Evolutionary conservation across 2,797 vertebrate species (phyloP), one percentile per base, ranked within the genome.

Genomic region (Chanos chanos): DNA sequence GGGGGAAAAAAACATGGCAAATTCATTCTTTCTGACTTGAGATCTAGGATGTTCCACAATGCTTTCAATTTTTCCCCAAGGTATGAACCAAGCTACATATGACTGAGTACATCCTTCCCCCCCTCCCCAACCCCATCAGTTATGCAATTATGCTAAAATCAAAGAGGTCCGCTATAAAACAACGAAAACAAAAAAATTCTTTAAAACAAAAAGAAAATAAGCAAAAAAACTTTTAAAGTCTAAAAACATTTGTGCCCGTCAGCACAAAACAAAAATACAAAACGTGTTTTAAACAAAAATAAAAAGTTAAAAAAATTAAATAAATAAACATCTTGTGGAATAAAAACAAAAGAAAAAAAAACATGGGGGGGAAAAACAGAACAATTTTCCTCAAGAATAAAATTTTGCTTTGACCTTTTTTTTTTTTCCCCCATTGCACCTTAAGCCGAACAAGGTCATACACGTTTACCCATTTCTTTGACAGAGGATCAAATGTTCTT

Each of bases 201-300:
- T 90, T 89, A 89, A 63, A 89, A 90, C 76, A 83, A 91, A 88
- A 89, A 89, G 76, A 87, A 87, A 73, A 67, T 64, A 56, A 71
- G 40, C 73, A 84, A 81, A 63, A 88, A 83, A 89, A 89, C 87
- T 89, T 91, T 83, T 91, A 87, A 90, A 91, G 87, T 89, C 84
- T 81, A 86, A 87, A 81, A 68, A 74, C 86, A 72, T 85, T 87
- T 89, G 88, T 87, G 86, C 85, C 71, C 9, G 6, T 2, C 4
- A 8, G 83, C 84, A 89, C 89, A 88, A 83, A 87, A 83, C 69
- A 48, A 76, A 71, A 68, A 61, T 57, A 51, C n/a, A 49, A 68
- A 28, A 30, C 41, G 68, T 37, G 8, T 4, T 36, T 57, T 65
- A 67, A 45, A 37, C 31, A 36, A n/a, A 64, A 39, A 52, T 58